Evolutionary conservation across 2,888 invertebrate genomes (phyloP).

Genomic region (Junonia oenone): DNA sequence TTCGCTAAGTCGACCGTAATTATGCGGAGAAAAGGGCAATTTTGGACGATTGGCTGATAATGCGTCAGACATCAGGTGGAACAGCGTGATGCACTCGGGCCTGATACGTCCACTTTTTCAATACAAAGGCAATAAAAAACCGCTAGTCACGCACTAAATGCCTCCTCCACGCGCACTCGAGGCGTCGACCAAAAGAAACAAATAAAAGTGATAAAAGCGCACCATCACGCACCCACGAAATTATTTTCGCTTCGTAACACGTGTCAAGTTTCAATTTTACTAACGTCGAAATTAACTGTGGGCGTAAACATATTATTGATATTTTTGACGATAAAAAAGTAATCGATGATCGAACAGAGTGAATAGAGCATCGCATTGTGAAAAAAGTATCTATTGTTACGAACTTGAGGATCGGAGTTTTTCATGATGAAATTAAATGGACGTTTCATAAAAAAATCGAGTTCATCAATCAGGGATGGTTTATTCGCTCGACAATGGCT

Average conservation of each 20-base stretch:
- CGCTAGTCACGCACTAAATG: constrained; percentile 74
- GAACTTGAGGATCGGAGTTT: constrained; percentile 54
- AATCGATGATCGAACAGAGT: constrained; percentile 71
- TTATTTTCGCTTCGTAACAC: constrained; percentile 76
- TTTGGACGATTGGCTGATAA: constrained; percentile 45
- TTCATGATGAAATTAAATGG: constrained; percentile 57
- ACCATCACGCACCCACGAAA: constrained; percentile 72
- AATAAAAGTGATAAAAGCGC: constrained; percentile 69
- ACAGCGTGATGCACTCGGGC: constrained; percentile 34
- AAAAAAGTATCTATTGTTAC: constrained; percentile 69
- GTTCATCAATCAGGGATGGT: constrained; percentile 74
- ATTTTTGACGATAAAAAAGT: constrained; percentile 75
- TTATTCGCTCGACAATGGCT: constrained; percentile 59
- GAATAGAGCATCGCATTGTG: constrained; percentile 52
- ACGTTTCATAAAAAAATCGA: constrained; percentile 64
- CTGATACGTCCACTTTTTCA: constrained; percentile 60
- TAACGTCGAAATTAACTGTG: constrained; percentile 76
- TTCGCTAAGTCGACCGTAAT: constrained; percentile 42
- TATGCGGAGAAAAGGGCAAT: constrained; percentile 45
- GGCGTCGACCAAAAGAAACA: constrained; percentile 71
- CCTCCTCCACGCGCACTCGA: constrained; percentile 50
- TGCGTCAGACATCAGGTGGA: constrained; percentile 51
- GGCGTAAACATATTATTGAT: constrained; percentile 79
- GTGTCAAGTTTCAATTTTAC: constrained; percentile 78
- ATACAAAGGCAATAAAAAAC: constrained; percentile 73